Percentiles rank a stretch among this genome's conserved stretches.
These are phyloP conservation scores for Galaxea fascicularis DNA, from an alignment of 92 coral and sea anemone genomes.

Conservation along the genomic window DNA sequence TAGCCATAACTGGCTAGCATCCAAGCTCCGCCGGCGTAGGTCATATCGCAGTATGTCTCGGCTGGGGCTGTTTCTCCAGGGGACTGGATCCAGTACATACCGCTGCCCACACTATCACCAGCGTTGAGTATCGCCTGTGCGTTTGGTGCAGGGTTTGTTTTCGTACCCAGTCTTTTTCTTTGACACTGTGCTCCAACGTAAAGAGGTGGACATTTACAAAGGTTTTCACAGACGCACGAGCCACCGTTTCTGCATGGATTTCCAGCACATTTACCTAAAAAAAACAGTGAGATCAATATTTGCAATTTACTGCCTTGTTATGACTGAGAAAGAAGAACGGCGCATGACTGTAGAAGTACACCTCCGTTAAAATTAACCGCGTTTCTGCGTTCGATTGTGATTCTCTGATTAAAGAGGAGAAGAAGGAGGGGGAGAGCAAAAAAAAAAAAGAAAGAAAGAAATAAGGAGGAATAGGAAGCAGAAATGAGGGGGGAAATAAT, in stretches of 20 bases:
- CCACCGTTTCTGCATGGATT: slow-evolving; percentile 82
- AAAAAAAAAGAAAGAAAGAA: too few relatives aligned
- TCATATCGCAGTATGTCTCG: slow-evolving; percentile 91
- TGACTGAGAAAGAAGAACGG: too few relatives aligned
- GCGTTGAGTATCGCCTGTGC: slow-evolving; percentile 90
- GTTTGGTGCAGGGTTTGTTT: slow-evolving; percentile 82
- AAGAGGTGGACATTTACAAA: slow-evolving; percentile 68
- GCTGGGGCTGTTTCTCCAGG: slow-evolving; percentile 82
- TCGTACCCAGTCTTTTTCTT: slow-evolving; percentile 75
- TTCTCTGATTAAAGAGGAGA: too few relatives aligned
- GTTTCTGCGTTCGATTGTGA: too few relatives aligned
- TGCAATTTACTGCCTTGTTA: too few relatives aligned
- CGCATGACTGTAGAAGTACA: too few relatives aligned
- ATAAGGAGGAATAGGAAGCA: too few relatives aligned
- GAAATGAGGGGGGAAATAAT: too few relatives aligned
- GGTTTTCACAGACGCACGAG: slow-evolving; percentile 68
- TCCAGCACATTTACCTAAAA: slow-evolving; percentile 52
- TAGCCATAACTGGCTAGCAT: slow-evolving; percentile 96
- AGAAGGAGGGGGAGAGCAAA: too few relatives aligned
- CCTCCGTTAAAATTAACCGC: too few relatives aligned
- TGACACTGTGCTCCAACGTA: slow-evolving; percentile 72
- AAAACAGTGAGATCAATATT: neutral
- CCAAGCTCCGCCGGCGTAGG: slow-evolving; percentile 83
- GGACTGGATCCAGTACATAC: slow-evolving; percentile 96
- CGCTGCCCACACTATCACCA: slow-evolving; percentile 87